Conservation (phyloP, 35 echinoderm and acorn worm genomes). For the Apostichopus parvimensis region DNA sequence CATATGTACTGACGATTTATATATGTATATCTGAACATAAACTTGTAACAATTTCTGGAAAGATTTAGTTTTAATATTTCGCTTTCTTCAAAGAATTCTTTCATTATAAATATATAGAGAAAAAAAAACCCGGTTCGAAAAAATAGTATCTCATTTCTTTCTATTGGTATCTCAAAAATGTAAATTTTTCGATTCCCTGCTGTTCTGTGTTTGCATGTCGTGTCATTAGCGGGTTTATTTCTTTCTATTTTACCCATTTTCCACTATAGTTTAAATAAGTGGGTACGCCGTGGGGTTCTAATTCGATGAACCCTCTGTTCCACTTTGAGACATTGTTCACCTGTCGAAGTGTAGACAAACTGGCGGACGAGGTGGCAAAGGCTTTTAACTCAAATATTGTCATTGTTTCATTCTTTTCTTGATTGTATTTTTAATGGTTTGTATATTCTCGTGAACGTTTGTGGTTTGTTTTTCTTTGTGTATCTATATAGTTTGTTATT, state of each 20-base stretch:
- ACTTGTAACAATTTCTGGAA: too few species aligned
- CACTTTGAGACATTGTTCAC: background rate
- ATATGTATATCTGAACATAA: too few species aligned
- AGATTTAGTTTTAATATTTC: too few species aligned
- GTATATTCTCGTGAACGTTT: background rate
- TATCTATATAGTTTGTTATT: too few species aligned
- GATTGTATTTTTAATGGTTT: background rate
- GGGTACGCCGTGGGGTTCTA: background rate
- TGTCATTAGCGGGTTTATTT: background rate
- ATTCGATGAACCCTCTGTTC: background rate
- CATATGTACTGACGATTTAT: too few species aligned
- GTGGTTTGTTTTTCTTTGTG: background rate
- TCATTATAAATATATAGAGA: too few species aligned
- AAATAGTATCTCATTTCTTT: too few species aligned
- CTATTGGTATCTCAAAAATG: too few species aligned
- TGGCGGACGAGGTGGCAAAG: background rate
- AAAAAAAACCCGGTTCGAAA: too few species aligned
- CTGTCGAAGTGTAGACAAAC: background rate
- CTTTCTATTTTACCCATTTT: too few species aligned
- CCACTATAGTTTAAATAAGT: background rate
- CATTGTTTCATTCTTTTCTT: background rate
- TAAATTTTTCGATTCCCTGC: background rate
- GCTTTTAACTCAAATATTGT: background rate
- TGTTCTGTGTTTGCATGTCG: background rate
- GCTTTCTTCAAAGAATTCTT: too few species aligned